Conservation (phyloP, 2,888 invertebrate genomes). For the Ganaspis brasiliensis region DNA sequence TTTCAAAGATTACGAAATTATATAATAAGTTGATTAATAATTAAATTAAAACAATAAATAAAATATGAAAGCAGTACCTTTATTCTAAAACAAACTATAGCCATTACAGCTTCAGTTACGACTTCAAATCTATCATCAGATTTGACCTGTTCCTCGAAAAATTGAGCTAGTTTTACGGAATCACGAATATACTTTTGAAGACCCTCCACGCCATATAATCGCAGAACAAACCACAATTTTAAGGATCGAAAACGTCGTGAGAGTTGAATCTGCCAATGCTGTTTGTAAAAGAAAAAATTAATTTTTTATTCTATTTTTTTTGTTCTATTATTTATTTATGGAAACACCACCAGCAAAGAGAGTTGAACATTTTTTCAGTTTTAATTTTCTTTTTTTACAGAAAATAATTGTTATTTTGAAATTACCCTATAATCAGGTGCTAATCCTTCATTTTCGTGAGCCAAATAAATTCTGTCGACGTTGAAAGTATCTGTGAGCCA, state of each 20-base stretch:
- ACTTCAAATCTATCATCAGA: slow-evolving; percentile 90
- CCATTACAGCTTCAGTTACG: slow-evolving; percentile 87
- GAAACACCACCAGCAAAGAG: no score
- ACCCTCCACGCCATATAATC: slow-evolving; percentile 90
- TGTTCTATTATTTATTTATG: no score
- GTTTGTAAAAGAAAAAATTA: slow-evolving; percentile 79
- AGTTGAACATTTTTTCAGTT: no score
- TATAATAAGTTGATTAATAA: not conserved
- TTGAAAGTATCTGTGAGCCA: slow-evolving; percentile 92
- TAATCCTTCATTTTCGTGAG: slow-evolving; percentile 86
- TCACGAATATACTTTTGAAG: slow-evolving; percentile 89
- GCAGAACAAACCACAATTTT: slow-evolving; percentile 95
- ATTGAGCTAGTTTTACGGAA: slow-evolving; percentile 88
- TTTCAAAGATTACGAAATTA: slow-evolving; percentile 6
- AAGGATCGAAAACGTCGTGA: slow-evolving; percentile 93
- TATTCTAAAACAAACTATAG: slow-evolving; percentile 87
- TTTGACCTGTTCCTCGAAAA: slow-evolving; percentile 88
- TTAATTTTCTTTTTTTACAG: no score
- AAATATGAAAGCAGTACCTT: slow-evolving; percentile 81
- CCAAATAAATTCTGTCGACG: slow-evolving; percentile 94
- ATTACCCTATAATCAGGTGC: slow-evolving; percentile 84
- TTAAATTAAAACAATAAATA: not conserved
- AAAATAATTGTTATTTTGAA: no score
- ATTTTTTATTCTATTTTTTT: not conserved
- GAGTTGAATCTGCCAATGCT: slow-evolving; percentile 93